Evolutionary conservation across 2,888 invertebrate genomes (phyloP).

Genomic region (Clistopyga incitator): DNA sequence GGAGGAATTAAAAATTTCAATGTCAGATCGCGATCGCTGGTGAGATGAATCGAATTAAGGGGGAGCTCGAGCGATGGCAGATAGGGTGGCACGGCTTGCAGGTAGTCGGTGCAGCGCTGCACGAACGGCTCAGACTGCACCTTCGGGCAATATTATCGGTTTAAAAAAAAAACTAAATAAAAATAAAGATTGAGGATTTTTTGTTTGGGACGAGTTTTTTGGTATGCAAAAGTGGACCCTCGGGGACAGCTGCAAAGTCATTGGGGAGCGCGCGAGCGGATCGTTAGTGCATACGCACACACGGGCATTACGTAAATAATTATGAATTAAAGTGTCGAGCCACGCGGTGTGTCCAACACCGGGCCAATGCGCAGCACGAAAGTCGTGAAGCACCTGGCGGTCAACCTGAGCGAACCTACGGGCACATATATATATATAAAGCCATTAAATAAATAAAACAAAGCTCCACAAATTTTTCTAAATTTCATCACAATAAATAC

Average conservation of each 20-base stretch:
- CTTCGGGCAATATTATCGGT: slow-evolving; percentile 19
- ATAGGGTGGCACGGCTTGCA: slow-evolving; percentile 26
- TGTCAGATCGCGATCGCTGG: slow-evolving; percentile 42
- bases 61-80: slow-evolving; percentile 28
- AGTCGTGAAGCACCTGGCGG: slow-evolving; percentile 53
- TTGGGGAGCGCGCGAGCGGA: slow-evolving; percentile 35
- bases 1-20: slow-evolving; percentile 29
- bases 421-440: too few relatives aligned
- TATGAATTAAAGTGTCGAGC: slow-evolving; percentile 75
- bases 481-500: too few relatives aligned
- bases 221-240: slow-evolving; percentile 49
- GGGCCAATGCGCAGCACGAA: slow-evolving; percentile 68
- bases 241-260: slow-evolving; percentile 60
- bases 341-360: slow-evolving; percentile 68
- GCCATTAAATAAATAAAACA: neutral
- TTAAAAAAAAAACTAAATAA: neutral
- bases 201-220: slow-evolving; percentile 15
- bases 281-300: slow-evolving; percentile 51
- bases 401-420: neutral
- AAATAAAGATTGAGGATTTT: slow-evolving; percentile 1
- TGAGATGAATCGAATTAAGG: slow-evolving; percentile 18
- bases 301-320: slow-evolving; percentile 74
- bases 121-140: slow-evolving; percentile 12
- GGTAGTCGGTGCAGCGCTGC: slow-evolving; percentile 16
- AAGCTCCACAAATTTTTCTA: neutral